phyloP scores from a whole-genome alignment of 2,888 invertebrate genomes.

The Watsonalla binaria region DNA sequence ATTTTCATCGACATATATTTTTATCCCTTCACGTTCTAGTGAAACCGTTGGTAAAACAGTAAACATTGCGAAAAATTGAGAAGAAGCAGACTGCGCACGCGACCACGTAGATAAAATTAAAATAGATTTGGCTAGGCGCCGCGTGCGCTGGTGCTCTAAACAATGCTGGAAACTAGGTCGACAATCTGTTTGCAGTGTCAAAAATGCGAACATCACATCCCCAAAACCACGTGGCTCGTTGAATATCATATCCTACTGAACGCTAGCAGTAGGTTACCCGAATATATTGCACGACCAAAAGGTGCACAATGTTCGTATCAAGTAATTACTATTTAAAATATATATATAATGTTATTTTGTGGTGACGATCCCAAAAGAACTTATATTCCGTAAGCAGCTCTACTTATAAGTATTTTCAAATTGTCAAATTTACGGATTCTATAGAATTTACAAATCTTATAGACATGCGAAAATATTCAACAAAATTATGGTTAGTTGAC shows the following conservation, averaged over 20 bases:
- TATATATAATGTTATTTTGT: too few relatives aligned
- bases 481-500: too few relatives aligned
- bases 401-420: too few relatives aligned
- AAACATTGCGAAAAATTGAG: constrained; percentile 66
- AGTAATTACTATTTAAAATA: too few relatives aligned
- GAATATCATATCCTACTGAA: constrained; percentile 6
- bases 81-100: constrained; percentile 48
- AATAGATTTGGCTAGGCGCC: constrained; percentile 75
- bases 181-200: constrained; percentile 66
- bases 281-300: neutral
- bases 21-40: constrained; percentile 5
- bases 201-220: constrained; percentile 45
- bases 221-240: constrained; percentile 11
- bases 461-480: too few relatives aligned
- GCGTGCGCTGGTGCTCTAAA: constrained; percentile 49
- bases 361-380: too few relatives aligned
- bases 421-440: too few relatives aligned
- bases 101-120: constrained; percentile 64
- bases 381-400: too few relatives aligned
- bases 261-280: neutral
- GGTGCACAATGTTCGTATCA: neutral
- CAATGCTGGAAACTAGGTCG: constrained; percentile 74
- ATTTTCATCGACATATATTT: constrained; percentile 14
- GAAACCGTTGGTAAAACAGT: constrained; percentile 30
- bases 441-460: too few relatives aligned